phyloP scores from a whole-genome alignment of 1,140 invertebrate genomes.

The Stegodyphus dumicola region DNA sequence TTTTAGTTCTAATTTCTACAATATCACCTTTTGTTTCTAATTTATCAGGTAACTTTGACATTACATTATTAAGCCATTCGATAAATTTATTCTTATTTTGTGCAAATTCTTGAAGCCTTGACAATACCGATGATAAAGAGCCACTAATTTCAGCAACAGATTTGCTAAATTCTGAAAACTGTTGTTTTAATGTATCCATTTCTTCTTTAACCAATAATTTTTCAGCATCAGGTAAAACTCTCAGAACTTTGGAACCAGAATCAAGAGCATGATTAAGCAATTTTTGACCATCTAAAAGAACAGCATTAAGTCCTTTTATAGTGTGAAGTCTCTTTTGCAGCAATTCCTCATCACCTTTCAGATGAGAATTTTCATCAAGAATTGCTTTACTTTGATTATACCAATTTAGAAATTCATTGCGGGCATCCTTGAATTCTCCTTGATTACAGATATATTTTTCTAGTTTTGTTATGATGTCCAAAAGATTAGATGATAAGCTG shows the following conservation, averaged over 20 bases:
- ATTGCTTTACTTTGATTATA: slow-evolving; percentile 80
- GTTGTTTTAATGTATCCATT: slow-evolving; percentile 30
- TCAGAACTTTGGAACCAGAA: slow-evolving; percentile 85
- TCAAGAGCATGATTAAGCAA: slow-evolving; percentile 82
- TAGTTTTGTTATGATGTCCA: slow-evolving; percentile 78
- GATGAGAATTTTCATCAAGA: slow-evolving; percentile 83
- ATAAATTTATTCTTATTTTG: slow-evolving; percentile 77
- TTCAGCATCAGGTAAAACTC: slow-evolving; percentile 75
- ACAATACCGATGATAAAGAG: slow-evolving; percentile 68
- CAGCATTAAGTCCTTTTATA: slow-evolving; percentile 74
- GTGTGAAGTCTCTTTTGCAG: slow-evolving; percentile 88
- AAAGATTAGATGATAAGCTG: slow-evolving; percentile 37
- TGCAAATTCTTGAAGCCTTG: slow-evolving; percentile 84
- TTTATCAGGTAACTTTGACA: slow-evolving; percentile 72
- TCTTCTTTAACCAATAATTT: slow-evolving; percentile 23
- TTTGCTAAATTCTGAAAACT: slow-evolving; percentile 37
- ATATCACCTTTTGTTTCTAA: slow-evolving; percentile 82
- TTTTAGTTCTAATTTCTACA: slow-evolving; percentile 88
- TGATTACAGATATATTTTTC: slow-evolving; percentile 90
- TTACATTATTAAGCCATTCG: slow-evolving; percentile 67
- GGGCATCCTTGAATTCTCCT: slow-evolving; percentile 87
- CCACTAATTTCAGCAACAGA: slow-evolving; percentile 17
- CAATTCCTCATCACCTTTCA: slow-evolving; percentile 78
- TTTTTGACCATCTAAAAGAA: slow-evolving; percentile 87
- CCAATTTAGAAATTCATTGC: slow-evolving; percentile 85